These are phyloP conservation scores for Poeciliopsis presidionis DNA, from an alignment of 2,797 vertebrate species.

Conservation along the genomic window DNA sequence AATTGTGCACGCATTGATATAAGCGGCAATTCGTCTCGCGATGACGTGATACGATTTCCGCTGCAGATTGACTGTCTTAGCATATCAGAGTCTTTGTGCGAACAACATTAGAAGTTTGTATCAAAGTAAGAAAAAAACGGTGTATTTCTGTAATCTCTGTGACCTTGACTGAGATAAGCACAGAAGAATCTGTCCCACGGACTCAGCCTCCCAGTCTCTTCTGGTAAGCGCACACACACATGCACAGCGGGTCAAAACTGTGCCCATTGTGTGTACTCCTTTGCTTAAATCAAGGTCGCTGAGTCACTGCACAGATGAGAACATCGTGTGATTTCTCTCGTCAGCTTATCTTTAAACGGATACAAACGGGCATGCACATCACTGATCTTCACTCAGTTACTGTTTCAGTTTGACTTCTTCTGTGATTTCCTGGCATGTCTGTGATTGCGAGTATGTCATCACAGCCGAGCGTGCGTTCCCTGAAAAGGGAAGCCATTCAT, in stretches of 20 bases:
- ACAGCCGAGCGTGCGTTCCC: conserved; percentile 30
- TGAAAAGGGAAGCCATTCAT: conserved; percentile 57
- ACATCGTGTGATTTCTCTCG: conserved; percentile 32
- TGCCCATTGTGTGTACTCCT: conserved; percentile 11
- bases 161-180: conserved; percentile 49
- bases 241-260: conserved; percentile 22
- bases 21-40: not conserved
- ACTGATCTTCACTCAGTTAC: conserved; percentile 8
- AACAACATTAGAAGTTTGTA: not conserved
- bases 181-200: conserved; percentile 26
- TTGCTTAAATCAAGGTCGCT: conserved; percentile 42
- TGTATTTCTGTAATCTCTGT: conserved; percentile 14
- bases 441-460: conserved; percentile 38
- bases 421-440: conserved; percentile 40
- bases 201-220: conserved; percentile 22
- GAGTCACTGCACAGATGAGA: conserved; percentile 39
- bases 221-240: conserved; percentile 6
- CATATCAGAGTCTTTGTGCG: not conserved
- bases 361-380: not conserved
- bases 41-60: not conserved
- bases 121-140: conserved; percentile 20
- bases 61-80: not conserved
- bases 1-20: not conserved
- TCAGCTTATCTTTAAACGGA: conserved; percentile 34
- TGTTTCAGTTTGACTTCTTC: conserved; percentile 21